Conservation (phyloP, 2,797 vertebrate species). For the Circus cinereus region DNA sequence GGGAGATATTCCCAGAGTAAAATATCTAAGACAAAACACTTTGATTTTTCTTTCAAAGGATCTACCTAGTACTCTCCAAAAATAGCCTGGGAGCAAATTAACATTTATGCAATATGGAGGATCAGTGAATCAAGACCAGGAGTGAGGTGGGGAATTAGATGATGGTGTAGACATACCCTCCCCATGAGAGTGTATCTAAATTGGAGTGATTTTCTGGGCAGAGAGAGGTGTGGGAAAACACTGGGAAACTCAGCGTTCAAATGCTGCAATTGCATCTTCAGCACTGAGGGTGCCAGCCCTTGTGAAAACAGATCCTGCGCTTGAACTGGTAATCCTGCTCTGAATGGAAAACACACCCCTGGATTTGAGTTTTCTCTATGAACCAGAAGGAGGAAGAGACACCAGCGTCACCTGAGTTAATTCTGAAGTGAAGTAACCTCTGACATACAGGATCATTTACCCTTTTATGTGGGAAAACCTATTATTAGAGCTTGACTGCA, state of each 20-base stretch:
- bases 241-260: not conserved
- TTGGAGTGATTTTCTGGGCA: not conserved
- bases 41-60: not conserved
- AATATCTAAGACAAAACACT: not conserved
- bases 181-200: not conserved
- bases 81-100: not conserved
- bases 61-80: not conserved
- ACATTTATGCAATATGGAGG: not conserved
- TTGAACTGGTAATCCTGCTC: not conserved
- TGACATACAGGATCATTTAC: not conserved
- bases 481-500: constrained; percentile 29
- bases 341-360: not conserved
- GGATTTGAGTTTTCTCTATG: not conserved
- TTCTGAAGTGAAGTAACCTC: not conserved
- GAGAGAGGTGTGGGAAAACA: not conserved
- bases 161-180: not conserved
- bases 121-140: not conserved
- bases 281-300: not conserved
- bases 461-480: constrained; percentile 28
- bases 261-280: not conserved
- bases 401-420: constrained; percentile 2
- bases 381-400: not conserved
- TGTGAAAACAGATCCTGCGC: not conserved
- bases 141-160: not conserved
- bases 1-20: not conserved